Percentiles rank a stretch among this genome's conserved stretches.
Conservation (phyloP, 2,797 vertebrate genomes). For the Ataeniobius toweri region DNA sequence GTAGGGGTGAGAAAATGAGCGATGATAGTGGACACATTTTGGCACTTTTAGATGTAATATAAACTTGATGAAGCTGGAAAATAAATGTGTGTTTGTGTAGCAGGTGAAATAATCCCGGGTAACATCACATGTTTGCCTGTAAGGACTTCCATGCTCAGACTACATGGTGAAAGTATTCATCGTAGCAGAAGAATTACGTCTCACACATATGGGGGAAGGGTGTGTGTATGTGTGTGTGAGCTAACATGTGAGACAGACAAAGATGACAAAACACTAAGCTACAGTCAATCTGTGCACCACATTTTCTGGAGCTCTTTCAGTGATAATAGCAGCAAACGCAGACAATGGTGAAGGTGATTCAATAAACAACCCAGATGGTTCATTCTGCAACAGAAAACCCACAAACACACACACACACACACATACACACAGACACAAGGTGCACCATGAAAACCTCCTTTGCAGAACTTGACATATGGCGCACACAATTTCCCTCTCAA, state of each 20-base stretch:
- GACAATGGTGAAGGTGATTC: slow-evolving; percentile 71
- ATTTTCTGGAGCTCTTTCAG: slow-evolving; percentile 65
- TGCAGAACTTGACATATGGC: slow-evolving; percentile 80
- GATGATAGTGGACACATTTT: slow-evolving; percentile 30
- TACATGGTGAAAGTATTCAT: slow-evolving; percentile 71
- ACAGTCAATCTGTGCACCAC: slow-evolving; percentile 62
- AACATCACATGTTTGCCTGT: slow-evolving; percentile 63
- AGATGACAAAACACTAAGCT: slow-evolving; percentile 66
- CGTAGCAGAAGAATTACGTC: slow-evolving; percentile 74
- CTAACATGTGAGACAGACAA: slow-evolving; percentile 48
- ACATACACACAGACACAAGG: slow-evolving; percentile 40
- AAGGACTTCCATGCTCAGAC: slow-evolving; percentile 59
- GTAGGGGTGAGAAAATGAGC: slow-evolving; percentile 2
- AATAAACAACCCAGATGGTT: slow-evolving; percentile 68
- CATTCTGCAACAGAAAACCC: slow-evolving; percentile 55
- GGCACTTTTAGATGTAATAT: slow-evolving; percentile 28
- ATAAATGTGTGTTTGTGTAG: slow-evolving; percentile 13
- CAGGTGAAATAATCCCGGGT: slow-evolving; percentile 53
- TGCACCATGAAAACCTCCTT: slow-evolving; percentile 68
- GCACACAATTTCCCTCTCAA: slow-evolving; percentile 78
- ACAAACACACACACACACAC: slow-evolving; percentile 32
- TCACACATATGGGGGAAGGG: slow-evolving; percentile 66
- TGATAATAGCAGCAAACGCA: slow-evolving; percentile 62
- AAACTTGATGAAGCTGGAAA: slow-evolving; percentile 34
- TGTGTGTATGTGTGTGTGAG: slow-evolving; percentile 27